Percentiles rank a stretch among this genome's conserved stretches.
These are phyloP conservation scores for Panurus biarmicus DNA, from an alignment of 2,113 vertebrate genomes.

Conservation along the genomic window DNA sequence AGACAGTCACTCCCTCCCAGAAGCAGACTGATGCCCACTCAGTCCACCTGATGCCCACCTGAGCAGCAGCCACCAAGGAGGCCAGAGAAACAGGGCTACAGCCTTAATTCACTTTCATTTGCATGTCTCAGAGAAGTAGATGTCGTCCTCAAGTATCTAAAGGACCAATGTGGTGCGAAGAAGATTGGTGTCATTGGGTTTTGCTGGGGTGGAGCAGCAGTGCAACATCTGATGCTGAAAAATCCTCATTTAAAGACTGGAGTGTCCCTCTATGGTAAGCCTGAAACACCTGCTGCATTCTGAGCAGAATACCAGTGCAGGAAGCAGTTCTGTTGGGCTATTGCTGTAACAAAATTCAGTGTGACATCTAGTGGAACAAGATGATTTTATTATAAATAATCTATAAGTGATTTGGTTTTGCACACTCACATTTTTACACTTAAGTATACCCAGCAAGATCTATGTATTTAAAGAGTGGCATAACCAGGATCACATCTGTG, in stretches of 20 bases:
- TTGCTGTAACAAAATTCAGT: not conserved
- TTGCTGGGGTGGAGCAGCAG: conserved; percentile 88
- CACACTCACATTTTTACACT: not conserved
- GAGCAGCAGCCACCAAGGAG: not conserved
- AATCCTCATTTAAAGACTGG: conserved; percentile 79
- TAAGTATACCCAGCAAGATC: not conserved
- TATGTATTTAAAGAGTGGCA: not conserved
- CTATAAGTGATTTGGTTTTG: not conserved
- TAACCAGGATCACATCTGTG: not conserved
- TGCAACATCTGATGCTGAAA: conserved; percentile 80
- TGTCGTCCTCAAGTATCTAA: conserved; percentile 77
- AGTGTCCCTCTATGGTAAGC: conserved; percentile 85
- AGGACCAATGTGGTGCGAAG: conserved; percentile 70
- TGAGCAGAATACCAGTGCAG: not conserved
- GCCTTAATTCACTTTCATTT: not conserved
- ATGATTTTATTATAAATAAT: not conserved
- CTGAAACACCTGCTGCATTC: not conserved
- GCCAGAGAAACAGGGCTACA: not conserved
- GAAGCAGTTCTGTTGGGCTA: not conserved
- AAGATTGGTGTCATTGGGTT: conserved; percentile 83
- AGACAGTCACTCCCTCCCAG: not conserved
- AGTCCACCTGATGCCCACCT: no score
- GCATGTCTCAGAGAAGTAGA: conserved; percentile 75
- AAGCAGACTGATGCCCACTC: not conserved
- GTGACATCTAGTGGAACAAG: not conserved